Evolutionary conservation across 2,888 invertebrate genomes (phyloP).

Genomic region (Apamea crenata): DNA sequence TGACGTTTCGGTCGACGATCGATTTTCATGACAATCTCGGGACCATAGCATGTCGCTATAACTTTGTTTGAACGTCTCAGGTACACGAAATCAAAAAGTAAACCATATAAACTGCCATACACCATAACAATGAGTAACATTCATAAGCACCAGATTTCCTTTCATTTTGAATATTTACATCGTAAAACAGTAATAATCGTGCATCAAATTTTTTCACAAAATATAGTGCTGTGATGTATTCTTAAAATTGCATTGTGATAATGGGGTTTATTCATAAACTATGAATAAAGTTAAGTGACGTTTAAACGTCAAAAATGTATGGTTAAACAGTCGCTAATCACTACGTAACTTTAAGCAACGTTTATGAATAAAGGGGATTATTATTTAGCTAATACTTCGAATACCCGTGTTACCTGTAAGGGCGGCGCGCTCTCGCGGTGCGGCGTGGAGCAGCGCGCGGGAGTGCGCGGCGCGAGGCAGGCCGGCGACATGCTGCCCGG

Average conservation of each 20-base stretch:
- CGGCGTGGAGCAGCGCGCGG: slow-evolving; percentile 78
- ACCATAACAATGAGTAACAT: not conserved
- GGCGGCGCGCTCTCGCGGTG: slow-evolving; percentile 73
- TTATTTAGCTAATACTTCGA: not conserved
- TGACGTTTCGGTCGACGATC: not conserved
- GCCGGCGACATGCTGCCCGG: not conserved
- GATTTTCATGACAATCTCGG: not conserved
- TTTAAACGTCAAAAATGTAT: too few species aligned
- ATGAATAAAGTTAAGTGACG: too few species aligned
- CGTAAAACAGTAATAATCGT: not conserved
- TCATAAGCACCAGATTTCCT: not conserved
- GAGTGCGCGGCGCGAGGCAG: not conserved
- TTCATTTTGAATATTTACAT: not conserved
- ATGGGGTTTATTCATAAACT: too few species aligned
- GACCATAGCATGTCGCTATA: not conserved
- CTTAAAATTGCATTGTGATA: not conserved
- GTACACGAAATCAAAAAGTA: not conserved
- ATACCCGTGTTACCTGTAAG: slow-evolving; percentile 74
- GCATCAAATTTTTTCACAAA: not conserved
- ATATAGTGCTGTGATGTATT: not conserved
- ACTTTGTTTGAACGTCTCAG: not conserved
- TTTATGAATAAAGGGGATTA: too few species aligned
- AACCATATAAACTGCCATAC: not conserved
- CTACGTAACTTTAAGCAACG: too few species aligned
- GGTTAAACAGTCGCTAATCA: too few species aligned